Percentiles rank a stretch among this genome's conserved stretches.
Evolutionary conservation across 2,888 invertebrate genomes (phyloP).

Genomic region (Trachelus stipa): DNA sequence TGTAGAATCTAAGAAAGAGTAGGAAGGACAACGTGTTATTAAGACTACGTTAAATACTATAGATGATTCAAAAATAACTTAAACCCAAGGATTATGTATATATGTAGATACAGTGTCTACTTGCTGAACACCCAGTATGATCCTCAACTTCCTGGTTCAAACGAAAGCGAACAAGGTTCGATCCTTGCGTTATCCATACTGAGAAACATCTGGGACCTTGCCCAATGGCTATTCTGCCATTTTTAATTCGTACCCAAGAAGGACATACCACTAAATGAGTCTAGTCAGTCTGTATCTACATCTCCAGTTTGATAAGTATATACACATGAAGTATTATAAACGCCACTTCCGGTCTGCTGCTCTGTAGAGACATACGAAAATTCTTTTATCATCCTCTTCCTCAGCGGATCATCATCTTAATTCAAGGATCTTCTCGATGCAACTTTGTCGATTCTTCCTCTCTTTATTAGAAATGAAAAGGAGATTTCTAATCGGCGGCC

Average conservation of each 20-base stretch:
- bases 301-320: background rate
- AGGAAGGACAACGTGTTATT: background rate
- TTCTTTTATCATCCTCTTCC: background rate
- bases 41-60: background rate
- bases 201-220: conserved; percentile 50
- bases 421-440: background rate
- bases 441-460: conserved; percentile 11
- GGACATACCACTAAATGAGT: background rate
- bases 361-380: background rate
- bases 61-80: background rate
- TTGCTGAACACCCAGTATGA: background rate
- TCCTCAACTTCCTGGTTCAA: conserved; percentile 41
- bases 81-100: background rate
- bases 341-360: background rate
- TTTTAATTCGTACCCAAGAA: conserved; percentile 26
- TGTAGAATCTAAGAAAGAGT: background rate
- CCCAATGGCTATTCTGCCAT: conserved; percentile 45
- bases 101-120: background rate
- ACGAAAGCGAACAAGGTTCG: conserved; percentile 32
- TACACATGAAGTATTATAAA: background rate
- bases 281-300: background rate
- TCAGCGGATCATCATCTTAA: background rate
- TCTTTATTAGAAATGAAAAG: conserved; percentile 27
- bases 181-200: conserved; percentile 47
- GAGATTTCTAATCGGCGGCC: conserved; percentile 25